These are phyloP conservation scores for Strix uralensis DNA, from an alignment of 2,113 vertebrate species.

Conservation along the genomic window DNA sequence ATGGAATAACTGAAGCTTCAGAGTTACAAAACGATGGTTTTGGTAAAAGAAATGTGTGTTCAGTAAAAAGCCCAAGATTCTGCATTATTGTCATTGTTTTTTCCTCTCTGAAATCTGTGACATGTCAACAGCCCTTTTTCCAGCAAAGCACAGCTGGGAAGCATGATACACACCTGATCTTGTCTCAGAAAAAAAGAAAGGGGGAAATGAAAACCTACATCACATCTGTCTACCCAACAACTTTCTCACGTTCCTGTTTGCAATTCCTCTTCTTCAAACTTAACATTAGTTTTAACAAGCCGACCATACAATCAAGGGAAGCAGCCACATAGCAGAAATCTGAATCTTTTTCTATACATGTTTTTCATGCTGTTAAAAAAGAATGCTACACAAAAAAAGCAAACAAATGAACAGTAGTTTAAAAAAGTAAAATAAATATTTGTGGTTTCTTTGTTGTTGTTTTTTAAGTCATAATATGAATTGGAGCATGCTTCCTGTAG, in stretches of 20 bases:
- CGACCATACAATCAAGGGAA: background rate
- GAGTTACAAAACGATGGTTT: background rate
- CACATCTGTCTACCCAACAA: background rate
- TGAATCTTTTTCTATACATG: background rate
- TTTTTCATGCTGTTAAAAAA: background rate
- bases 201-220: background rate
- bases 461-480: background rate
- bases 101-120: background rate
- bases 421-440: background rate
- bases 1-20: background rate
- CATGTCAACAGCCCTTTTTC: background rate
- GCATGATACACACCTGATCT: background rate
- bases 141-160: background rate
- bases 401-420: background rate
- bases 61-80: background rate
- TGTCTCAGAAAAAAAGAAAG: background rate
- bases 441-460: background rate
- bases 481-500: background rate
- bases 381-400: background rate
- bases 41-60: background rate
- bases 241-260: background rate
- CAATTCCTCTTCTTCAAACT: background rate
- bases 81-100: background rate
- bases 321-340: background rate
- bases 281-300: background rate